Base-by-base conservation (phyloP, 1,140 invertebrate genomes). In the Drosophila ogumai region DNA sequence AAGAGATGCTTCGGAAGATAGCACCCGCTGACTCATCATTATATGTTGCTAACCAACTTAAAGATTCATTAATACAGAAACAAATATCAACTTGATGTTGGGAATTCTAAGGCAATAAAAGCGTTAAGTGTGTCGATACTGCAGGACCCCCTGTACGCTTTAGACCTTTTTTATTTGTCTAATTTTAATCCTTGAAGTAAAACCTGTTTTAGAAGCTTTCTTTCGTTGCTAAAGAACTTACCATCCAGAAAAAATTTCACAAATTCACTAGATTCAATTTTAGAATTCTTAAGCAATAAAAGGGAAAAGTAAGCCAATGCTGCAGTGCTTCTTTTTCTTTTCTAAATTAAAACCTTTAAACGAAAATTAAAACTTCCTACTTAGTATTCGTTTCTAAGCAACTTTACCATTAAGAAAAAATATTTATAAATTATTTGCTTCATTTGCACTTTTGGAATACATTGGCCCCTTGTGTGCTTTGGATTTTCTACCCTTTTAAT, bases 81-180 rank as follows among this genome's bases (percentile, higher is more conserved):
- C n/a, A 25, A 25, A 25, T 47, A 25, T 46, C 1, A n/a, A n/a
- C n/a, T n/a, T n/a, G n/a, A n/a, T n/a, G n/a, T n/a, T 13, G 12
- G 7, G 15, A 25, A 8, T 25, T 4, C 3, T 2, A 15, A 15
- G 25, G 12, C 17, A 12, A 19, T 44, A 1, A 13, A 7, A 19
- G 41, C 9, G 34, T 3, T 12, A 36, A 36, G 0, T 36, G 34
- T 6, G 25, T 5, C 4, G 25, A 28, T 28, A 28, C 25, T 28
- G 25, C 25, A 6, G 5, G 12, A 6, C 3, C 1, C 9, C 4
- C 10, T n/a, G 15, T n/a, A 8, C 1, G 9, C 3, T 13, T 22
- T 22, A 0, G 0, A 13, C 12, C 12, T 22, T 0, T 22, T 1
- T 6, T 19, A 6, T 13, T 19, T 19, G 12, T 0, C 1, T 10